phyloP scores from a whole-genome alignment of 1,140 invertebrate species.

The Probaryconus sp. region DNA sequence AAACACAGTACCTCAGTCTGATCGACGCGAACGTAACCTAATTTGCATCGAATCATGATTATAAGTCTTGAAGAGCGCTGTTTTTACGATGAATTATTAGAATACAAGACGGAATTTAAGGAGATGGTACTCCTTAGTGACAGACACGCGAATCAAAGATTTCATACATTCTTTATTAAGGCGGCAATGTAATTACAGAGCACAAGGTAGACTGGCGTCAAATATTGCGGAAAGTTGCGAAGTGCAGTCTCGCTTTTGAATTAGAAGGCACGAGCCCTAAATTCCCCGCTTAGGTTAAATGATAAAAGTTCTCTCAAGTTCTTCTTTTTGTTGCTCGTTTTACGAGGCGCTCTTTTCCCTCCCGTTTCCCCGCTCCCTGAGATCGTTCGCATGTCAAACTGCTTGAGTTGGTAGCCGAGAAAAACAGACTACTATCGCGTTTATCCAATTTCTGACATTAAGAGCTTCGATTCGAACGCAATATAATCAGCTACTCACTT shows the following conservation, averaged over 20 bases:
- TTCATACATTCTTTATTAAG: conserved; percentile 34
- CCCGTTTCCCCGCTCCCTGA: not conserved
- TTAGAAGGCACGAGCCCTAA: conserved; percentile 59
- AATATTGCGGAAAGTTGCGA: conserved; percentile 22
- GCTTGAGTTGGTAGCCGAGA: not conserved
- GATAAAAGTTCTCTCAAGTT: conserved; percentile 58
- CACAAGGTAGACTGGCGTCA: conserved; percentile 19
- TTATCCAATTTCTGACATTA: conserved; percentile 68
- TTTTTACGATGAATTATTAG: conserved; percentile 43
- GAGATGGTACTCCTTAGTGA: conserved; percentile 36
- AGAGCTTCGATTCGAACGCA: conserved; percentile 62
- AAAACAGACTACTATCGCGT: conserved; percentile 47
- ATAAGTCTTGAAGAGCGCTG: conserved; percentile 7
- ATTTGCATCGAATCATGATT: conserved; percentile 32
- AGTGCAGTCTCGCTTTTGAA: conserved; percentile 31
- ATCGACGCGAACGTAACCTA: conserved; percentile 29
- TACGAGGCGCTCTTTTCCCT: not conserved
- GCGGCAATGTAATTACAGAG: conserved; percentile 31
- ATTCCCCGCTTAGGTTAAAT: conserved; percentile 56
- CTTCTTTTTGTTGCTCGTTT: conserved; percentile 5
- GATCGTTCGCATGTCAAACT: conserved; percentile 3
- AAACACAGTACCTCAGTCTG: not conserved
- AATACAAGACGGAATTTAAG: conserved; percentile 8
- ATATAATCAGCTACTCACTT: conserved; percentile 66
- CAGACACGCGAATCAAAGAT: conserved; percentile 54